These are phyloP conservation scores for Lepidurus couesii DNA, from an alignment of 1,140 invertebrate species.

Conservation along the genomic window DNA sequence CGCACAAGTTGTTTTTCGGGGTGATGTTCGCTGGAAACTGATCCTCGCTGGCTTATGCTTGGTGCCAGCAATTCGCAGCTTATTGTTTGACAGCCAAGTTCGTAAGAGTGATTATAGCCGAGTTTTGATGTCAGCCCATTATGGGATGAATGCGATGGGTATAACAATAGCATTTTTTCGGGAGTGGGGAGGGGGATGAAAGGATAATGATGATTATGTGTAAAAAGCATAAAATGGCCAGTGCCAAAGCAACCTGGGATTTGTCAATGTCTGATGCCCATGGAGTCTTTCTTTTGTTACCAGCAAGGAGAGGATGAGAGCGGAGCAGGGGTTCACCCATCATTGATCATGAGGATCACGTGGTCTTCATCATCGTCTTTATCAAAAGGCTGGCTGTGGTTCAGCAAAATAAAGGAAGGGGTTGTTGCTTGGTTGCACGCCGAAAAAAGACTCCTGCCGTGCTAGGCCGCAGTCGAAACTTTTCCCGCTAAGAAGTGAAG, in stretches of 20 bases:
- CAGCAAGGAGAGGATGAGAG: background rate
- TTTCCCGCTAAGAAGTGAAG: background rate
- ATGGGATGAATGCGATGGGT: background rate
- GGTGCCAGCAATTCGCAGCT: too few species aligned
- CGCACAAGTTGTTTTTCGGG: background rate
- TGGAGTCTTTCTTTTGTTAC: background rate
- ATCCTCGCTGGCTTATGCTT: too few species aligned
- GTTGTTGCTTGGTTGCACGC: background rate
- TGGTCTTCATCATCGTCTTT: slow-evolving; percentile 15
- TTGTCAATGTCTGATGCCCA: background rate
- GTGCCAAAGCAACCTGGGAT: slow-evolving; percentile 17
- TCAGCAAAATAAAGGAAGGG: background rate
- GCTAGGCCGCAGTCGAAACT: background rate
- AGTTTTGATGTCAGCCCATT: too few species aligned
- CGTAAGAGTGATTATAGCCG: too few species aligned
- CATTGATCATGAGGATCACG: slow-evolving; percentile 21
- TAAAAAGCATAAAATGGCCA: slow-evolving; percentile 2
- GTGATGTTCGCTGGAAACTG: too few species aligned
- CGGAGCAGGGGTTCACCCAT: slow-evolving; percentile 9
- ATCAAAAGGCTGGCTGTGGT: slow-evolving; percentile 6
- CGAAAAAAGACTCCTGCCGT: background rate
- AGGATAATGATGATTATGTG: background rate
- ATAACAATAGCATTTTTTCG: background rate
- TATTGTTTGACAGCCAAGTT: too few species aligned
- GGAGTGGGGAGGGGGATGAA: background rate